Evolutionary conservation across 2,797 vertebrate species (phyloP).

Genomic region (Lateolabrax maculatus): DNA sequence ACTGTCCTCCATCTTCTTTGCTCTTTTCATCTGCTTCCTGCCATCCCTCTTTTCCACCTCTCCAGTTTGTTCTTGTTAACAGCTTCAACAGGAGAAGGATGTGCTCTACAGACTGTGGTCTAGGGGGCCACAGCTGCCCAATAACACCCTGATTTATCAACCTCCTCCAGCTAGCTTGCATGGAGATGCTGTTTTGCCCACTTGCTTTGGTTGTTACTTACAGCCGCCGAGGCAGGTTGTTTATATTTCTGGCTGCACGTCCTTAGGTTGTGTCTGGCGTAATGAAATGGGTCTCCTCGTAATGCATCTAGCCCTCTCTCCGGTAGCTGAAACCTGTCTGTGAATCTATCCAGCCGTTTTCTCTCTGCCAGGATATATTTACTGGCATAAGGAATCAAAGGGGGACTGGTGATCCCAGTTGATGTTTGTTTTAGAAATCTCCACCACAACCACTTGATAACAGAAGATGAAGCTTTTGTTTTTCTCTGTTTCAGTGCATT

Average conservation of each 20-base stretch:
- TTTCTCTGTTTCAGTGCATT: slow-evolving; percentile 43
- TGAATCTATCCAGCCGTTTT: slow-evolving; percentile 58
- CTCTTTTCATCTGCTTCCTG: background rate
- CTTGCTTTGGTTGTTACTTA: slow-evolving; percentile 75
- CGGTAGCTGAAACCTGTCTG: slow-evolving; percentile 61
- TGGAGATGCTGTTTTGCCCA: slow-evolving; percentile 71
- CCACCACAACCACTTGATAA: slow-evolving; percentile 45
- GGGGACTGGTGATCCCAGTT: slow-evolving; percentile 40
- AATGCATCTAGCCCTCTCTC: slow-evolving; percentile 69
- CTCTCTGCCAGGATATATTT: slow-evolving; percentile 52
- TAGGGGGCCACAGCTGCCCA: slow-evolving; percentile 82
- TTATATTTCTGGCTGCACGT: slow-evolving; percentile 73
- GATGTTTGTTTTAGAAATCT: slow-evolving; percentile 64
- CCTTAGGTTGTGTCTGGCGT: slow-evolving; percentile 73
- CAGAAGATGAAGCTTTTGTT: slow-evolving; percentile 47
- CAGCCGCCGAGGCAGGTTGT: slow-evolving; percentile 68
- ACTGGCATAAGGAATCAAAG: slow-evolving; percentile 53
- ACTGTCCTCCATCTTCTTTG: slow-evolving; percentile 3
- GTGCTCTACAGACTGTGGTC: slow-evolving; percentile 70
- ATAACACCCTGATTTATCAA: slow-evolving; percentile 82
- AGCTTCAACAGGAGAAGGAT: slow-evolving; percentile 72
- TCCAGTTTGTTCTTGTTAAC: slow-evolving; percentile 75
- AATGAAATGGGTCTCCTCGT: slow-evolving; percentile 75
- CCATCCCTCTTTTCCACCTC: slow-evolving; percentile 26
- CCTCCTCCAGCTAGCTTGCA: slow-evolving; percentile 71